These are phyloP conservation scores for Apoda limacodes DNA, from an alignment of 2,888 invertebrate species.

Conservation along the genomic window DNA sequence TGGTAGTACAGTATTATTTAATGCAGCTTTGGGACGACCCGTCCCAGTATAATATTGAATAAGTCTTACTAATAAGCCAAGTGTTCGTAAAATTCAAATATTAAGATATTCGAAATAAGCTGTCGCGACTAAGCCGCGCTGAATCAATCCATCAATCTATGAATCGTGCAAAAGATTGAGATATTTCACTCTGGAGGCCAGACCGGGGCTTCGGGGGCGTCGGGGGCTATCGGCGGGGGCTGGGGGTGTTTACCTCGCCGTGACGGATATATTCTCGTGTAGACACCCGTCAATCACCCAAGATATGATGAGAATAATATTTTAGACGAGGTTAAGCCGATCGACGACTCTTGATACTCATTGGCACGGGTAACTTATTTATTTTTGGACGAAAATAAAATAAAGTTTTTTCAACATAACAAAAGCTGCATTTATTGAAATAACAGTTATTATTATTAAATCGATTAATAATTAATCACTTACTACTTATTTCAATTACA, in stretches of 20 bases:
- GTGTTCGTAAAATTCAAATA: too few species aligned
- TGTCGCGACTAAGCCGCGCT: conserved; percentile 8
- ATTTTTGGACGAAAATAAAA: too few species aligned
- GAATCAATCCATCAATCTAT: conserved; percentile 66
- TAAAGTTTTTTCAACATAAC: too few species aligned
- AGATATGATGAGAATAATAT: conserved; percentile 65
- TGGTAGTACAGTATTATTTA: too few species aligned
- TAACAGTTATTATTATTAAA: too few species aligned
- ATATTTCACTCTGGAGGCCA: conserved; percentile 47
- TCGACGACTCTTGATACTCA: conserved; percentile 31
- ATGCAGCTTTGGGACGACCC: too few species aligned
- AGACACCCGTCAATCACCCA: conserved; percentile 64
- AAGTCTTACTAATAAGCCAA: too few species aligned
- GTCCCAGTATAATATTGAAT: too few species aligned
- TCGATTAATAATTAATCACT: too few species aligned
- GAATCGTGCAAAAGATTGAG: conserved; percentile 65
- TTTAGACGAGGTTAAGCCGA: conserved; percentile 37
- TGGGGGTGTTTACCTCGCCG: conserved; percentile 47
- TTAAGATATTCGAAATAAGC: too few species aligned
- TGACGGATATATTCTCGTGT: conserved; percentile 65
- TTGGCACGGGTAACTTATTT: conserved; percentile 24
- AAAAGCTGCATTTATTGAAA: too few species aligned
- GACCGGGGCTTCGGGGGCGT: conserved; percentile 19
- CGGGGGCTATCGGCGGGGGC: conserved; percentile 19
- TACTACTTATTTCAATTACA: too few species aligned